Evolutionary conservation across 2,113 vertebrate genomes (phyloP).

Genomic region (Pseudorectes ferrugineus): DNA sequence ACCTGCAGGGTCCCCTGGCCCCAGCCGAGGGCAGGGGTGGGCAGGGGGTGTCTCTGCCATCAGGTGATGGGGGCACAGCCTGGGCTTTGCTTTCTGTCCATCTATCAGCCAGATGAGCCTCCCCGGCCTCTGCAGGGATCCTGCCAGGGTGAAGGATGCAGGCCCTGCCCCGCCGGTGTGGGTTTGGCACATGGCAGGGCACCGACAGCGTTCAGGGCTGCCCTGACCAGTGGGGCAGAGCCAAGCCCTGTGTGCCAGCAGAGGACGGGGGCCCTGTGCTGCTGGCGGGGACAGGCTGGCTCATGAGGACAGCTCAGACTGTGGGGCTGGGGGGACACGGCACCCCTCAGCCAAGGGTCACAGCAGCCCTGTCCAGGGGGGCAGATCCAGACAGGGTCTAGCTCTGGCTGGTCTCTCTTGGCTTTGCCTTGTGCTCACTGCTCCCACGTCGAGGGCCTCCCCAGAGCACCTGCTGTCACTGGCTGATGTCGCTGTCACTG

Average conservation of each 20-base stretch:
- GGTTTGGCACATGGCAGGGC: not conserved
- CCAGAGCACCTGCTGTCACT: not conserved
- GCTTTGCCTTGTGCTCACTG: not conserved
- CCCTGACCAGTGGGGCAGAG: not conserved
- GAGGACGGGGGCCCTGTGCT: not conserved
- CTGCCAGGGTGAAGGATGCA: not conserved
- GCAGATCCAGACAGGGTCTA: not conserved
- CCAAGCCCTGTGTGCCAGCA: not conserved
- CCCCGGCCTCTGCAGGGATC: not conserved
- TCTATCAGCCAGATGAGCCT: rapidly evolving
- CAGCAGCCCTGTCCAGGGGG: rapidly evolving
- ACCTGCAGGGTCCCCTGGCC: not conserved
- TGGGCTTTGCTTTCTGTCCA: not conserved
- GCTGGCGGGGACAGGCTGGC: not conserved
- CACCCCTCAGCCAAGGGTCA: not conserved
- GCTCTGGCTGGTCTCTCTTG: not conserved
- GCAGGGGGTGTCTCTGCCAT: not conserved
- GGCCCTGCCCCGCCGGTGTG: rapidly evolving
- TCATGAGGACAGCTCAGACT: not conserved
- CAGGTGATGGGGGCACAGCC: not conserved
- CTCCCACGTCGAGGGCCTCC: rapidly evolving
- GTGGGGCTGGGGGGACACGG: not conserved
- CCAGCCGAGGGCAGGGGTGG: not conserved
- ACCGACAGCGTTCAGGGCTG: rapidly evolving
- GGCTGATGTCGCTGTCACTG: not conserved